Conservation (phyloP, 1,140 invertebrate species). For the Bicyclus anynana region DNA sequence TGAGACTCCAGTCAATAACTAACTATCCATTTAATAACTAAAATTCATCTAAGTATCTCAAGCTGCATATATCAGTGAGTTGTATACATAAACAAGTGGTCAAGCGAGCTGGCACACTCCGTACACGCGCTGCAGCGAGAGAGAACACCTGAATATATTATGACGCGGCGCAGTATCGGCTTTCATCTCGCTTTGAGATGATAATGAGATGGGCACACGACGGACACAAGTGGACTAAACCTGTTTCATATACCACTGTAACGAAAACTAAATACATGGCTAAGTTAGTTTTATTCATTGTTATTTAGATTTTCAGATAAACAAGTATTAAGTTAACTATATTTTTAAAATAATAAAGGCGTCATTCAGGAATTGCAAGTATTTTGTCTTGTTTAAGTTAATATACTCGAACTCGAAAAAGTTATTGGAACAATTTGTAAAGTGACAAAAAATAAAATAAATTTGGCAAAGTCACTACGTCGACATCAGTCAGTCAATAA, state of each 20-base stretch:
- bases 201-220: neutral
- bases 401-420: no score
- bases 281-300: no score
- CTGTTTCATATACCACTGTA: constrained; percentile 6
- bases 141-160: neutral
- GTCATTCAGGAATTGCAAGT: no score
- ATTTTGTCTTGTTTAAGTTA: no score
- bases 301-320: no score
- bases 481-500: no score
- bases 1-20: no score
- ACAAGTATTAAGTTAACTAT: no score
- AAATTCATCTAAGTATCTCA: neutral
- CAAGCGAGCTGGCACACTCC: neutral
- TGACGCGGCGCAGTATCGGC: neutral
- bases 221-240: constrained; percentile 19
- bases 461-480: no score
- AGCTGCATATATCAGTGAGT: neutral
- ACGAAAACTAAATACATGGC: neutral
- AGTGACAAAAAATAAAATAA: no score
- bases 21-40: neutral
- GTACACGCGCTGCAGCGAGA: constrained; percentile 1
- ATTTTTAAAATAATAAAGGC: no score
- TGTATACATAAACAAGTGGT: neutral
- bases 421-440: no score
- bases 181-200: constrained; percentile 7